Base-by-base conservation (phyloP, 2,888 invertebrate species). In the Drosophila acutilabella region DNA sequence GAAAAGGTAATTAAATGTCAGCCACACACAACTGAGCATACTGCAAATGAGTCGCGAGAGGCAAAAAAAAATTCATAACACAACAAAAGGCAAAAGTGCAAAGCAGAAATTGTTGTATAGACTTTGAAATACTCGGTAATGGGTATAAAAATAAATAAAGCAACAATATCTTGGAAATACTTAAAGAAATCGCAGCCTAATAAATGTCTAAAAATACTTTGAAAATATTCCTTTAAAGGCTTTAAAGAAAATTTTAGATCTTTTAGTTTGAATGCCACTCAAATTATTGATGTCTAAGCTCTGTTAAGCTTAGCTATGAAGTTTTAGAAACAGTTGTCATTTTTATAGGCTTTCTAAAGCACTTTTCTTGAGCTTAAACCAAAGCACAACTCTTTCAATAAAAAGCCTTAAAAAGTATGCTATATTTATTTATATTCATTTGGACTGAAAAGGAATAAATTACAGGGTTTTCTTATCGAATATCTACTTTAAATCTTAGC, bases 1-100 rank as follows among this genome's bases (percentile, higher is more conserved):
- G 74, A 76, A 74, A 44, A 88, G 73, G 72, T 76, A 86, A 85
- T 77, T 80, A 86, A 86, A 75, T 76, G 68, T 78, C 73, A 76
- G 75, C 16, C 64, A 57, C 81, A 57, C 81, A 72, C 26, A n/a
- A 16, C 41, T 52, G 41, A 53, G 64, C 45, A 65, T 11, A 42
- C 33, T 20, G 59, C 62, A 78, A 82, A 83, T 80, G 67, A 65
- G 71, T 71, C 69, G 74, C 52, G 44, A 64, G 68, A 67, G 73
- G 45, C 52, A 48, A 30, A 30, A 26, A 23, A 33, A 68, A 81
- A 70, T 30, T 73, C 64, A 81, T 66, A 83, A 78, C 36, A 68
- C 41, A 50, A 64, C n/a, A 45, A 36, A 53, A 20, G 30, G 16
- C 14, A 23, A 14, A 54, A 70, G 14, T 30, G 20, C 40, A 57